Base-by-base conservation (phyloP, 2,797 vertebrate genomes). In the Brachymystax lenok region DNA sequence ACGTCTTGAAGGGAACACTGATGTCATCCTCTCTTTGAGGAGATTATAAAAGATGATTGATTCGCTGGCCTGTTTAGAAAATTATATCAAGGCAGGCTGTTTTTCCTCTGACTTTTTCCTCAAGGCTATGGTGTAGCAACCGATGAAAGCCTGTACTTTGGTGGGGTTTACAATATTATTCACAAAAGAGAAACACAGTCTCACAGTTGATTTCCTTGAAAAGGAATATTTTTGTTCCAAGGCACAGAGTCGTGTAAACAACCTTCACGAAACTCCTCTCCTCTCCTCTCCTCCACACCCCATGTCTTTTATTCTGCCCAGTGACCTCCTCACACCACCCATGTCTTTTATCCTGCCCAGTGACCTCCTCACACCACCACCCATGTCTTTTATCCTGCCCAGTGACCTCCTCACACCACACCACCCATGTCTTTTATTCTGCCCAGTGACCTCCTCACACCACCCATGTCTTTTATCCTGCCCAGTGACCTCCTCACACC, bases 191-290 rank as follows among this genome's bases (percentile, higher is more conserved):
- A 76, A 81, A 75, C 77, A n/a, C n/a, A n/a, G n/a, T 84, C 67
- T 21, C 73, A 80, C 80, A 3, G 24, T 79, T 84, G 82, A 86
- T 85, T 78, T 82, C 69, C 76, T 82, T 80, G 73, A 77, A 81
- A 80, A 80, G 63, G 2, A 71, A 51, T 54, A 61, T 64, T 30
- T 85, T 83, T 85, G 40, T 46, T 46, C 5, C 73, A 82, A 72
- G 69, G 70, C 82, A 82, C 83, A 82, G 61, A 77, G 85, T 81
- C 72, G 76, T 72, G 79, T 82, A 87, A 87, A 79, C 81, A 86
- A 61, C 75, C 77, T 78, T 80, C 80, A 82, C 74, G 51, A 76
- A 52, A 63, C 17, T 14, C 61, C 76, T 33, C 40, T 40, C 21
- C 27, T 24, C 69, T 1, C 52, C 71, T 64, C 61, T 28, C 16